These are phyloP conservation scores for Poliocrania exsul DNA, from an alignment of 2,797 vertebrate species.

Conservation along the genomic window DNA sequence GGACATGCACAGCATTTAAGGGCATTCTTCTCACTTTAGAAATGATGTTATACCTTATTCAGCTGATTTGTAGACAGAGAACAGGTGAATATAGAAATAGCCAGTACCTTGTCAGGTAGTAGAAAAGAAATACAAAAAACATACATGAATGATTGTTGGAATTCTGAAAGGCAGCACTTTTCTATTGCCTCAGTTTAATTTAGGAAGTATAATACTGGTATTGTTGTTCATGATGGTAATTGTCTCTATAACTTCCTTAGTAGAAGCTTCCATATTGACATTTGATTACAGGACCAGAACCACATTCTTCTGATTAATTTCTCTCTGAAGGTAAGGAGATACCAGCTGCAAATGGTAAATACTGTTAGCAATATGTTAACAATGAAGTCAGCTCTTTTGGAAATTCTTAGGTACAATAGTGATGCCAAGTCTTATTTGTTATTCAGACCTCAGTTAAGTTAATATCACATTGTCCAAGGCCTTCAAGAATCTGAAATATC, in stretches of 20 bases:
- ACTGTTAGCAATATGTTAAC: neutral
- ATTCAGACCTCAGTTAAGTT: neutral
- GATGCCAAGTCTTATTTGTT: neutral
- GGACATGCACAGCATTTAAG: neutral
- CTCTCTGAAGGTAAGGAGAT: neutral
- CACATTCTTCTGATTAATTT: neutral
- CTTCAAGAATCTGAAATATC: neutral
- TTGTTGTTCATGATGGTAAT: neutral
- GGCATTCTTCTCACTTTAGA: neutral
- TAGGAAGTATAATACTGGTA: neutral
- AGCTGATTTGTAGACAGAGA: neutral
- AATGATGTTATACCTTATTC: neutral
- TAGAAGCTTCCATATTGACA: neutral
- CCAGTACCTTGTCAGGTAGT: neutral
- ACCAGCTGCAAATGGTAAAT: neutral
- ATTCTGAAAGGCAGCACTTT: neutral
- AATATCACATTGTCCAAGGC: neutral
- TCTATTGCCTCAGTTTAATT: neutral
- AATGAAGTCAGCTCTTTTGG: neutral
- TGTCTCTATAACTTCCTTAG: neutral
- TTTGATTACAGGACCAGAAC: neutral
- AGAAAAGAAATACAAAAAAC: neutral
- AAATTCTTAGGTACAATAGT: neutral
- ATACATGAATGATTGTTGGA: accelerated
- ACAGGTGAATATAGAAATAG: neutral